These are phyloP conservation scores for Paramormyrops hopkinsi DNA, from an alignment of 2,797 vertebrate genomes.

Conservation along the genomic window DNA sequence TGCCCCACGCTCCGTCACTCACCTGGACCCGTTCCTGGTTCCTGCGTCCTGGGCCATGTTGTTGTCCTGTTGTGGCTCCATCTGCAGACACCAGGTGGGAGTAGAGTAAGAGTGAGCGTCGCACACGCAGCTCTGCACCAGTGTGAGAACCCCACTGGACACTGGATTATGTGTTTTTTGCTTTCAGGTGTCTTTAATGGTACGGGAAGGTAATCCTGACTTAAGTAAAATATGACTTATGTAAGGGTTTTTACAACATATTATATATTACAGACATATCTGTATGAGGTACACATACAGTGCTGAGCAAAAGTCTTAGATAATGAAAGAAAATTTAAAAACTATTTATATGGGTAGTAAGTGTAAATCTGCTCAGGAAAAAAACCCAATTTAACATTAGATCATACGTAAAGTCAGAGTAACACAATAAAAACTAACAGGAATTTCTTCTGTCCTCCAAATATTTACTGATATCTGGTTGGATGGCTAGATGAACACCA, in stretches of 20 bases:
- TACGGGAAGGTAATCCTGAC: too few species aligned
- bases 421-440: neutral
- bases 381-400: neutral
- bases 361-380: neutral
- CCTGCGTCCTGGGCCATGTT: neutral
- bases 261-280: neutral
- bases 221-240: too few species aligned
- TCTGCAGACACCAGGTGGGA: neutral
- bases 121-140: neutral
- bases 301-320: neutral
- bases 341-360: neutral
- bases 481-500: neutral
- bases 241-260: neutral
- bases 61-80: neutral
- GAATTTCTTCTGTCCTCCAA: neutral
- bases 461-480: neutral
- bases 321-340: neutral
- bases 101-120: neutral
- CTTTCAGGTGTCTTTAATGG: neutral
- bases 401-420: neutral
- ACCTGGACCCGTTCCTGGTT: neutral
- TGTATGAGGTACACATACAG: neutral
- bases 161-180: neutral
- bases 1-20: slow-evolving; percentile 24
- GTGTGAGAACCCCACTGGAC: neutral